Base-by-base conservation (phyloP, 2,797 vertebrate species). In the Heterohyrax brucei region DNA sequence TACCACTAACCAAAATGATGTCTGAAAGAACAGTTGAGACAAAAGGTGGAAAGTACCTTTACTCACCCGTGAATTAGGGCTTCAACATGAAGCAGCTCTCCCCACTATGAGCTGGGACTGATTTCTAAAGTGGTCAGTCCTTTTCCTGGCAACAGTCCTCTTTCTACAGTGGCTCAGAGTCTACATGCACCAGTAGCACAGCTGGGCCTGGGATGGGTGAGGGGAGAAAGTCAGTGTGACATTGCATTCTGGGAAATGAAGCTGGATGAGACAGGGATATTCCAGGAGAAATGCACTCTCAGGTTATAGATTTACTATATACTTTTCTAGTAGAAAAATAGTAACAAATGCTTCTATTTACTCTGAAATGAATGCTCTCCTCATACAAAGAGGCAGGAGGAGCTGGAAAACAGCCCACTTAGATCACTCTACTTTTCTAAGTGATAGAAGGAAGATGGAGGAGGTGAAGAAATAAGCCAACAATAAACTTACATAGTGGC, bases 391-490 rank as follows among this genome's bases (percentile, higher is more conserved):
- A 83, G 24, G 48, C 22, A 59, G 53, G 39, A 26, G 28, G 44
- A 62, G 46, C 16, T 81, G 12, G 8, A 56, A 73, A 44, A 73
- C 10, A 73, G 39, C 39, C 84, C 26, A 13, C 64, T 62, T 85
- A 10, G 1, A 12, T 90, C 62, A 83, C 46, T 90, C 18, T 46
- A 19, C 56, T 75, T 86, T 90, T 89, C 59, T 92, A 87, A 92
- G 75, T 18, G 48, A n/a, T 82, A 66, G 75, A 88, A 5, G 26
- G 28, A 2, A 6, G 13, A 10, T 44, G n/a, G 26, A 7, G 26
- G 12, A 73, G n/a, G 6, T 14, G 5, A 73, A 28, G 64, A 76
- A 12, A 33, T 68, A 89, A 91, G 61, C 4, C 46, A 82, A 83
- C 21, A 70, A 64, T 30, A 4, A 66, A 28, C 33, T 79, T 75